phyloP scores from a whole-genome alignment of 1,140 invertebrate genomes.

The Diorhabda carinulata region DNA sequence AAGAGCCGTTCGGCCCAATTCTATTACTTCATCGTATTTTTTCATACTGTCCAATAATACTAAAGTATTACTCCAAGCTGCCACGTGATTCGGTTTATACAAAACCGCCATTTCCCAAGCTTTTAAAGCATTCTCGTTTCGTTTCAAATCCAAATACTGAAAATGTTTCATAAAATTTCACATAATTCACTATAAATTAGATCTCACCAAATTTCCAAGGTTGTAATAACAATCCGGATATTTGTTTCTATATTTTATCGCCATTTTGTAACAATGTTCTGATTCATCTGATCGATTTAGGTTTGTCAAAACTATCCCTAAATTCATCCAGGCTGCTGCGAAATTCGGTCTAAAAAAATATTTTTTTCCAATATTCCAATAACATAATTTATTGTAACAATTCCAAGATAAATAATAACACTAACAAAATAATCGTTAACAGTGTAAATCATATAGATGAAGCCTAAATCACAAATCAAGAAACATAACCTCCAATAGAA shows the following conservation, averaged over 20 bases:
- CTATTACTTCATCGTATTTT: conserved; percentile 63
- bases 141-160: conserved; percentile 57
- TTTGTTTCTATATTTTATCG: conserved; percentile 67
- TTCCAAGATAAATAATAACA: too few relatives aligned
- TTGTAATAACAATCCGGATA: conserved; percentile 95
- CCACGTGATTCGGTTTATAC: conserved; percentile 70
- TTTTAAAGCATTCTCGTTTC: conserved; percentile 54
- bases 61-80: conserved; percentile 89
- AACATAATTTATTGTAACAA: too few relatives aligned
- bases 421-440: too few relatives aligned
- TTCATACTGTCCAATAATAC: conserved; percentile 82
- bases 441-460: too few relatives aligned
- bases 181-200: conserved; percentile 1
- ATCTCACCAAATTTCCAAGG: conserved; percentile 80
- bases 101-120: conserved; percentile 79
- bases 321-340: conserved; percentile 96
- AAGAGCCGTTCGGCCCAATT: conserved; percentile 65
- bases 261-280: conserved; percentile 74
- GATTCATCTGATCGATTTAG: conserved; percentile 69
- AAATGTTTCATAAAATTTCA: conserved; percentile 30
- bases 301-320: conserved; percentile 84
- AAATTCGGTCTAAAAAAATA: conserved; percentile 67
- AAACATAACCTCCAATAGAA: too few relatives aligned
- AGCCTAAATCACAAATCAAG: too few relatives aligned
- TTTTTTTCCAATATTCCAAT: too few relatives aligned